These are phyloP conservation scores for Oscheius sp. DNA, from an alignment of 2,888 invertebrate species.

Conservation along the genomic window DNA sequence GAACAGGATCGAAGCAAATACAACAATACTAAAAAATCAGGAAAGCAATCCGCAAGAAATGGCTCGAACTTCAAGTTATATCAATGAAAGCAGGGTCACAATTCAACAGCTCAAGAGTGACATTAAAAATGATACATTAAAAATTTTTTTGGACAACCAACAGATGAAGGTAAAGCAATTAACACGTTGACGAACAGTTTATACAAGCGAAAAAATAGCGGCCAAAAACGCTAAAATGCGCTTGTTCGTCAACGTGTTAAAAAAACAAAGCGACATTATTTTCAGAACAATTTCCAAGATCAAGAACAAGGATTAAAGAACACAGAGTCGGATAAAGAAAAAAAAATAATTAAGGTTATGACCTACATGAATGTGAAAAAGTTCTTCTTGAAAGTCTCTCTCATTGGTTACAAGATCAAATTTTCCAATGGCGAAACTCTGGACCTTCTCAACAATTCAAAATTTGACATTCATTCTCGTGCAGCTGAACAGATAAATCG, in stretches of 20 bases:
- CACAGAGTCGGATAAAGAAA: conserved; percentile 3
- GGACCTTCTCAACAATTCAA: not conserved
- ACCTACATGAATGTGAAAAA: conserved; percentile 18
- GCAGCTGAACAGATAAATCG: conserved; percentile 8
- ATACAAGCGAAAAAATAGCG: not conserved
- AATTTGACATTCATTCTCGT: conserved; percentile 12
- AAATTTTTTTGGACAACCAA: not conserved
- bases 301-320: not conserved
- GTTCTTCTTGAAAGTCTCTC: conserved; percentile 9
- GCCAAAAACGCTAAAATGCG: not conserved
- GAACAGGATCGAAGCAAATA: not conserved
- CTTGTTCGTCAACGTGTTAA: not conserved
- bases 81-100: not conserved
- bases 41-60: not conserved
- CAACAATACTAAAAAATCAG: not conserved
- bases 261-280: not conserved
- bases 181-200: not conserved
- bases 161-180: not conserved
- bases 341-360: conserved; percentile 8
- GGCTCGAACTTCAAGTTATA: not conserved
- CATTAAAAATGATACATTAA: not conserved
- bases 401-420: not conserved
- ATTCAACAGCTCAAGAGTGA: not conserved
- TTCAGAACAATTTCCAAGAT: not conserved
- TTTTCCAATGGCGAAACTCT: conserved; percentile 19